Evolutionary conservation across 2,797 vertebrate species (phyloP), one percentile per base, ranked within the genome.

Genomic region (Sternarchorhynchus goeldii): DNA sequence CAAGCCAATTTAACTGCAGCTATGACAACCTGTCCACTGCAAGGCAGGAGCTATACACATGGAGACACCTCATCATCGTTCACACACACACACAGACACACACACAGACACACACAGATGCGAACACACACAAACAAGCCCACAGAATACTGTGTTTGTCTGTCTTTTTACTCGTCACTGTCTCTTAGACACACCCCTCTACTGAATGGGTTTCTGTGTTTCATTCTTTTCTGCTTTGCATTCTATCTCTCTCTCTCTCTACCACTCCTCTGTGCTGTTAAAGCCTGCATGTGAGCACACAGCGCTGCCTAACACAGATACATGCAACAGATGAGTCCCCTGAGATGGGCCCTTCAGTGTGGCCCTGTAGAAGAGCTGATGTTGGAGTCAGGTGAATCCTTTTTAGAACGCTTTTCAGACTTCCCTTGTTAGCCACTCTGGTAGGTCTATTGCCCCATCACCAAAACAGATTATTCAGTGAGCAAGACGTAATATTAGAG

Each of bases 1-100:
- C 79, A 76, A 71, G 67, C 71, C 73, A 70, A 70, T 83, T 81
- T 67, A 80, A 82, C 57, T 75, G 74, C 68, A 71, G 58, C 71
- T 81, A 68, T 82, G 68, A 80, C 78, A 78, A 83, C 75, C 63
- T 80, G 70, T 66, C 71, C 55, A 63, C 62, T 69, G 65, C 59
- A 62, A 82, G 59, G 20, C 62, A 71, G 60, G 60, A 45, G 39
- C 41, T 68, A 69, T 56, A 63, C 79, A 76, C 74, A 60, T 2
- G 6, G 34, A 81, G 50, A 80, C 58, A 50, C 36, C 67, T 63
- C 65, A 58, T 50, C 14, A 57, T 36, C 57, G 18, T 31, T 63
- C 12, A 17, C 34, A 3, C 14, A 7, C 57, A 60, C 39, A 41
- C 34, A 60, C 31, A 25, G 6, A 72, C 8, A 58, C 58, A 60